Base-by-base conservation (phyloP, 2,888 invertebrate genomes). In the Gymnosoma rotundatum region DNA sequence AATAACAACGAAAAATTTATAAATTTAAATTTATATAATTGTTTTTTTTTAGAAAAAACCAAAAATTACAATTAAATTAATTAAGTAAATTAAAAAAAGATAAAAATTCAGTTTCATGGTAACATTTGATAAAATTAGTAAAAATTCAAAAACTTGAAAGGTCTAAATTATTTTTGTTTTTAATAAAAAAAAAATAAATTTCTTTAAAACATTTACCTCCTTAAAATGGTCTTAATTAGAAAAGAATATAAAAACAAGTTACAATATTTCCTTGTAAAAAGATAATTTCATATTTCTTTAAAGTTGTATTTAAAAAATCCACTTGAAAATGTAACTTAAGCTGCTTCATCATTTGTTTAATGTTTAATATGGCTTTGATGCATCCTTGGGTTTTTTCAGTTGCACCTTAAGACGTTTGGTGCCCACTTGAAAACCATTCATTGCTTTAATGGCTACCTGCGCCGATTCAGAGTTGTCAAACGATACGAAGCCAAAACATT, bases 401-500 rank as follows among this genome's bases (percentile, higher is more conserved):
- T 98, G 98, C 93, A 99, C 99, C 95, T 99, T 99, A 91, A 99
- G 96, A 93, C 98, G 96, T 94, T 99, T 99, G 92, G 97, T 97
- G 93, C 98, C 98, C 93, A 99, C 97, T 93, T 98, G 98, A 93
- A 98, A 98, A 90, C 98, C 98, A 93, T 99, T 98, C 98, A 99
- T 99, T 90, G 97, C 97, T 92, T 97, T 96, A 89, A 99, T 99
- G 90, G 98, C 99, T 91, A 97, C 95, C 93, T 98, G 97, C 87
- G 99, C 98, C 91, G 98, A 98, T 89, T 96, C 93, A 82, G 96
- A 95, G 93, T 98, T 98, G 93, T 98, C 98, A 93, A 97, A 99
- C 83, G 98, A 98, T 88, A 99, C 98, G 93, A 99, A 99, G 90
- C 98, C 99, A 93, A 99, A 99, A 94, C 99, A 99, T 94, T 99